Evolutionary conservation across 2,797 vertebrate species (phyloP), one percentile per base, ranked within the genome.

Genomic region (Sebastes kiyomatsui): DNA sequence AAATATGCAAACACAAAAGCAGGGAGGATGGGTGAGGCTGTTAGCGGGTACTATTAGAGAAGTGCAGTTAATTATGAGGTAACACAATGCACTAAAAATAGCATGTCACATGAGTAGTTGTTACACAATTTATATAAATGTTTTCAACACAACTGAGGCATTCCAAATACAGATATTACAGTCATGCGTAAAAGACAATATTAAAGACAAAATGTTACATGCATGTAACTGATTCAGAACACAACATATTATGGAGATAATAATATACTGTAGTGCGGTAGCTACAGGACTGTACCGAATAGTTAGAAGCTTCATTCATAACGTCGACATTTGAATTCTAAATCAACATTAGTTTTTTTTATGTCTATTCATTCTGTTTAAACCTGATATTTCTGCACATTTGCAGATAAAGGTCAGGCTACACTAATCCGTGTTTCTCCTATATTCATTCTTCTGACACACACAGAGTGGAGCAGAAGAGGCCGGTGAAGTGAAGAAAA

Each of bases 1-100:
- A 95, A 91, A 94, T 95, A 96, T 96, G 95, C 93, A 96, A 96
- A 96, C 91, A 95, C 80, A 96, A 94, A 88, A 95, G 95, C 90
- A 91, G 82, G 91, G 79, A 72, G 67, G 87, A 74, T 80, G 81
- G 82, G 75, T 87, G 82, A 90, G 83, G 85, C 71, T 79, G 89
- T 91, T 90, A 93, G 89, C 69, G 12, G 69, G 61, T 77, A 68
- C 38, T 74, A 23, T 32, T 27, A 78, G 55, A 83, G 28, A 77
- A 59, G 66, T 80, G 85, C 67, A 84, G 56, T 82, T 83, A 83
- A 79, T 62, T n/a, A 67, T 46, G 66, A 74, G 46, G 7, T 28
- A 79, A 88, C 69, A 86, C 2, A 75, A 7, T n/a, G 59, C 32
- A 75, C 38, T 75, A 8, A 67, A 84, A 65, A 81, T 25, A 61